A percentile compares a stretch with the other conserved stretches of the same genome.
Conservation (phyloP, 2,888 invertebrate species). For the Macaria notata region DNA sequence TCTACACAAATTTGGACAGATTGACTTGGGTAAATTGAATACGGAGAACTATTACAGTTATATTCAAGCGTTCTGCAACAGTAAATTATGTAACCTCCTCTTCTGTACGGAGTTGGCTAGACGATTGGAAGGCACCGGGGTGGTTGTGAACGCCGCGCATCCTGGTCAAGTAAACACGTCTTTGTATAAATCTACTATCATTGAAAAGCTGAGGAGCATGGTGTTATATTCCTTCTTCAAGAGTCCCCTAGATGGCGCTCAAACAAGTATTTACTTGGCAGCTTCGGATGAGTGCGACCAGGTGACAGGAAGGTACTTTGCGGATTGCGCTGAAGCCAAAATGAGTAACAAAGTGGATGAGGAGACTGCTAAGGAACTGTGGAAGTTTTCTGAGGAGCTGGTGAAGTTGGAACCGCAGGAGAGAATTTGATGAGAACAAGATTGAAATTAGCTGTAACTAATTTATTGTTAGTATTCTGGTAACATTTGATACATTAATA, state of each 20-base stretch:
- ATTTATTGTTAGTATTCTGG: too few relatives aligned
- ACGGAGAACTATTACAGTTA: conserved; percentile 60
- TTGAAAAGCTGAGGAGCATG: conserved; percentile 80
- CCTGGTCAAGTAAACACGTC: conserved; percentile 93
- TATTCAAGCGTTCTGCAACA: conserved; percentile 67
- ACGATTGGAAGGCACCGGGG: conserved; percentile 72
- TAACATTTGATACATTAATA: too few relatives aligned
- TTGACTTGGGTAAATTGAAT: conserved; percentile 50
- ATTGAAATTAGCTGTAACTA: too few relatives aligned
- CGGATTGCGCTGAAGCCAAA: conserved; percentile 86
- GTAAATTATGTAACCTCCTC: conserved; percentile 73
- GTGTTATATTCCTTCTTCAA: conserved; percentile 88
- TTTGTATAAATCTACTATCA: conserved; percentile 80
- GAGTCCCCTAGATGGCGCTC: conserved; percentile 89
- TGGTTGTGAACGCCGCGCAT: conserved; percentile 91
- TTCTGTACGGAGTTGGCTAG: conserved; percentile 73
- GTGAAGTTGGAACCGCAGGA: conserved; percentile 63
- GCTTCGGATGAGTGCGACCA: conserved; percentile 88
- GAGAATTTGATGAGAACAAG: conserved; percentile 27
- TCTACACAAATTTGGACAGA: conserved; percentile 65
- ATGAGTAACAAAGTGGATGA: conserved; percentile 85
- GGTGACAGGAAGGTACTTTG: conserved; percentile 88
- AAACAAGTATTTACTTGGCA: conserved; percentile 88
- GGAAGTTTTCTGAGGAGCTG: conserved; percentile 82
- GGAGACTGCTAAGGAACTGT: conserved; percentile 87